Evolutionary conservation across 2,797 vertebrate species (phyloP).

Genomic region (Acestrorhynchus altus): DNA sequence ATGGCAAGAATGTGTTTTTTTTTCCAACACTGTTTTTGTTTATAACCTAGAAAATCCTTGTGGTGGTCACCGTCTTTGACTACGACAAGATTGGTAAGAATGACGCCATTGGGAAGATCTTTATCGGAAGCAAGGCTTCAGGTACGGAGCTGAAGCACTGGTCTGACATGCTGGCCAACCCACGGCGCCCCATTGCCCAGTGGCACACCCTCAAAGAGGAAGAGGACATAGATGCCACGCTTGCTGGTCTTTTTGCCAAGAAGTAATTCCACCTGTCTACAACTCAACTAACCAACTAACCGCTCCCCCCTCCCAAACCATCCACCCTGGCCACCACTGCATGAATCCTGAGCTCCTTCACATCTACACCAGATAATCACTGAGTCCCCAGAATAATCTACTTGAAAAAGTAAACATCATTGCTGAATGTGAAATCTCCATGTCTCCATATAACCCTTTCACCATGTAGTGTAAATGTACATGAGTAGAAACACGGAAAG

Average conservation of each 20-base stretch:
- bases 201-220: constrained; percentile 96
- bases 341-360: constrained; percentile 76
- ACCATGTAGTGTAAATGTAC: constrained; percentile 58
- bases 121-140: constrained; percentile 89
- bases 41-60: constrained; percentile 89
- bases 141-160: constrained; percentile 96
- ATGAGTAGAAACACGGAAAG: constrained; percentile 43
- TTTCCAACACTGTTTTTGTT: constrained; percentile 33
- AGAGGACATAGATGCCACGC: constrained; percentile 90
- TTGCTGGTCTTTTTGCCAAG: constrained; percentile 88
- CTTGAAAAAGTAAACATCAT: constrained; percentile 64
- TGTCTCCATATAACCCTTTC: constrained; percentile 62
- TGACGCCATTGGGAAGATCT: constrained; percentile 97
- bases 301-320: constrained; percentile 57
- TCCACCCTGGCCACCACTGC: constrained; percentile 67
- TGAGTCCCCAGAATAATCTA: constrained; percentile 51
- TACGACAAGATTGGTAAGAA: constrained; percentile 99
- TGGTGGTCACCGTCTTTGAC: constrained; percentile 96
- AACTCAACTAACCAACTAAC: constrained; percentile 65
- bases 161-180: constrained; percentile 98
- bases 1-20: too few species aligned
- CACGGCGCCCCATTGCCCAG: constrained; percentile 94
- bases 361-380: constrained; percentile 65
- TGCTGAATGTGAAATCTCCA: constrained; percentile 67
- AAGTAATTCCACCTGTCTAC: constrained; percentile 79